phyloP scores from a whole-genome alignment of 1,140 invertebrate genomes.

The Hylaeus volcanicus region DNA sequence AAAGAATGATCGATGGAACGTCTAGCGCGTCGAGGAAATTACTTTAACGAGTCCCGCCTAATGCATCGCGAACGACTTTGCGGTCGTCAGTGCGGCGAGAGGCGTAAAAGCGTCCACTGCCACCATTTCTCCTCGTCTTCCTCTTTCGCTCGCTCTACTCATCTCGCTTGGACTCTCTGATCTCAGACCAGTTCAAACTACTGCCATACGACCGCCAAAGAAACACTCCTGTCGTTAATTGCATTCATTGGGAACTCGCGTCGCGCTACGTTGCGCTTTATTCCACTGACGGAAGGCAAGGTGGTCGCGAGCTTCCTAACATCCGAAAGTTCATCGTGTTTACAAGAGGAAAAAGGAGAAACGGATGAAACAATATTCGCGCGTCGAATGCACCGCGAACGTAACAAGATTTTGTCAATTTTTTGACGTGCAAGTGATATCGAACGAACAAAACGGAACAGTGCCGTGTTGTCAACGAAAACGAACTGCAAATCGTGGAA shows the following conservation, averaged over 20 bases:
- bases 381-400: no score
- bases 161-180: background rate
- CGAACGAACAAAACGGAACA: background rate
- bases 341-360: background rate
- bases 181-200: background rate
- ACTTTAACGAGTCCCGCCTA: slow-evolving; percentile 55
- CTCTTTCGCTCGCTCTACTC: background rate
- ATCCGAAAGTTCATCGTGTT: no score
- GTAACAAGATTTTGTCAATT: background rate
- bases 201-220: background rate
- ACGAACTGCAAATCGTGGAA: background rate
- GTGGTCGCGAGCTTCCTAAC: no score
- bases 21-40: slow-evolving; percentile 47
- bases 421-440: background rate
- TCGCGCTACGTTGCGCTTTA: no score
- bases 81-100: slow-evolving; percentile 33
- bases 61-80: slow-evolving; percentile 51
- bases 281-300: no score
- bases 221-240: slow-evolving; percentile 34
- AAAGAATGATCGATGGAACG: slow-evolving; percentile 56
- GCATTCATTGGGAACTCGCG: slow-evolving; percentile 26
- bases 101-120: slow-evolving; percentile 17
- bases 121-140: no score
- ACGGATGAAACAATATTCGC: no score
- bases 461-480: background rate